Conservation (phyloP, 2,113 vertebrate genomes). For the Alethe castanea region DNA sequence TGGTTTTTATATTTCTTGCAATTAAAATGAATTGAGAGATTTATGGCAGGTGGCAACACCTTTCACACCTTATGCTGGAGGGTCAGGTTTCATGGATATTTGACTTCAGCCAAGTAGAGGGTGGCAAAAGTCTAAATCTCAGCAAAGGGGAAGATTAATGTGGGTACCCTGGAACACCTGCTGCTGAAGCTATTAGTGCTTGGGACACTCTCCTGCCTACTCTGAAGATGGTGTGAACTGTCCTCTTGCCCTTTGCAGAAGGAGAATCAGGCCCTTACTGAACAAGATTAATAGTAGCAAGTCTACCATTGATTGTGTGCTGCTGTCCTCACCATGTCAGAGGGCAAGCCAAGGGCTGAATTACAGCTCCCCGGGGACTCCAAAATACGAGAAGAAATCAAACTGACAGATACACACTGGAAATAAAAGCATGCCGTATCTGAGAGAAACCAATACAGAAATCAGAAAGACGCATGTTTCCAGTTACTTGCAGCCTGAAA, state of each 20-base stretch:
- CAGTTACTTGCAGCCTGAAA: neutral
- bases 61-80: constrained; percentile 9
- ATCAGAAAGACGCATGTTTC: neutral
- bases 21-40: neutral
- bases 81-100: neutral
- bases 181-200: neutral
- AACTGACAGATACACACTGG: neutral
- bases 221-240: neutral
- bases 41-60: neutral
- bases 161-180: constrained; percentile 24
- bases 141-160: constrained; percentile 54
- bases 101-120: constrained; percentile 1
- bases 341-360: neutral
- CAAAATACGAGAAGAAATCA: neutral
- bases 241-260: neutral
- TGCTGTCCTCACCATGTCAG: constrained; percentile 26
- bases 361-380: neutral
- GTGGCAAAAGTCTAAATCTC: constrained; percentile 38
- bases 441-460: neutral
- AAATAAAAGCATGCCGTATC: neutral
- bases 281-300: constrained; percentile 38
- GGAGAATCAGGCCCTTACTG: neutral
- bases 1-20: neutral
- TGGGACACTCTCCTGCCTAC: neutral
- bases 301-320: constrained; percentile 6